A percentile compares a stretch with the other conserved stretches of the same genome.
phyloP scores from a whole-genome alignment of 1,140 invertebrate genomes.

The Saccostrea cuccullata region DNA sequence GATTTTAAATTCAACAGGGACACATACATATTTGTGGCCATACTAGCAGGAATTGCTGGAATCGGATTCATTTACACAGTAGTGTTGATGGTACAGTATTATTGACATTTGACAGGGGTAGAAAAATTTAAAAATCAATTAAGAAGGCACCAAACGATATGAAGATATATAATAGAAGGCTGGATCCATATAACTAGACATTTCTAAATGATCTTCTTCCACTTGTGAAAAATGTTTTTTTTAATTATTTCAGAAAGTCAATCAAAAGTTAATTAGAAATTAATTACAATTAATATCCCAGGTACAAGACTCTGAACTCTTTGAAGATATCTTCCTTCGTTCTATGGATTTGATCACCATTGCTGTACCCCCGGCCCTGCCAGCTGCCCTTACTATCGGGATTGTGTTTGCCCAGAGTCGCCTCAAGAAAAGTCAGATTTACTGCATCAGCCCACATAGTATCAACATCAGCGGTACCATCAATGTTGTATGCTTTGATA shows the following conservation, averaged over 20 bases:
- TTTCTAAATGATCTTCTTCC: too few relatives aligned
- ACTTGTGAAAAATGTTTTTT: neutral
- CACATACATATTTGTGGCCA: conserved; percentile 92
- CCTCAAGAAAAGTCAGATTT: conserved; percentile 89
- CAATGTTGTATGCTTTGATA: conserved; percentile 97
- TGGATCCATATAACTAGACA: too few relatives aligned
- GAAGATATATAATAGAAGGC: too few relatives aligned
- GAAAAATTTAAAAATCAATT: neutral
- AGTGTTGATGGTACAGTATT: conserved; percentile 85
- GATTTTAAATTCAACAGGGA: conserved; percentile 95
- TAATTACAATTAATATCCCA: conserved; percentile 48
- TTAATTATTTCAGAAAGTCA: neutral
- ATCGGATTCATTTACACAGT: conserved; percentile 92
- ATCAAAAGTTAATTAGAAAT: neutral
- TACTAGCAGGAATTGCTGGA: conserved; percentile 87
- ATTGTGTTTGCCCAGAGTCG: conserved; percentile 90
- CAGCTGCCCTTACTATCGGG: conserved; percentile 96
- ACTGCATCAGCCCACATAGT: conserved; percentile 92
- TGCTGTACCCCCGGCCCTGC: conserved; percentile 94
- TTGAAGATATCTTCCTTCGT: conserved; percentile 84
- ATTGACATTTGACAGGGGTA: neutral
- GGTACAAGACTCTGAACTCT: conserved; percentile 80
- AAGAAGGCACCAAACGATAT: too few relatives aligned
- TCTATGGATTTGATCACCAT: conserved; percentile 96
- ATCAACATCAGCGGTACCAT: conserved; percentile 96